Percentiles rank a stretch among this genome's conserved stretches.
phyloP scores from a whole-genome alignment of 1,140 invertebrate genomes.

The Drosophila suzukii region DNA sequence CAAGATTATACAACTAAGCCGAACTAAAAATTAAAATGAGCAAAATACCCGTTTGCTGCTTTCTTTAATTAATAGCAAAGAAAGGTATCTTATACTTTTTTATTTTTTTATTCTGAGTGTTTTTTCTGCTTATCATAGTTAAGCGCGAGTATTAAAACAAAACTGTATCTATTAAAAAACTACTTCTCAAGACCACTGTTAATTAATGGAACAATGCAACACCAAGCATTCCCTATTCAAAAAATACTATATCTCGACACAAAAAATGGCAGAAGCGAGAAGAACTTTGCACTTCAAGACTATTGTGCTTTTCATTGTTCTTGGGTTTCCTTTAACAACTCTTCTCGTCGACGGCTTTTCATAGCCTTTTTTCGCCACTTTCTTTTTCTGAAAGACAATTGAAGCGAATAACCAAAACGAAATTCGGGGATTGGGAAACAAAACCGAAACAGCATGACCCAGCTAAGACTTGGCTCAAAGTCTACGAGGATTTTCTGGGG shows the following conservation, averaged over 20 bases:
- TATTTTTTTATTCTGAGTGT: no score
- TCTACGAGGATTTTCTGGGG: conserved; percentile 46
- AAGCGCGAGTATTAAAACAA: no score
- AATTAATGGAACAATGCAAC: neutral
- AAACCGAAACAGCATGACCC: conserved; percentile 45
- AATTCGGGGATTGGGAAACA: conserved; percentile 24
- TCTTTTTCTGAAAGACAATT: conserved; percentile 10
- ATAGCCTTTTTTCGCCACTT: conserved; percentile 5
- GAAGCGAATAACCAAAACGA: conserved; percentile 21
- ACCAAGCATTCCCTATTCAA: neutral
- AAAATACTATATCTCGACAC: neutral
- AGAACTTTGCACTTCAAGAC: conserved; percentile 6
- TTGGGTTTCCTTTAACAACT: conserved; percentile 7
- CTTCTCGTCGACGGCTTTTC: neutral
- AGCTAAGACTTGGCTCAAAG: conserved; percentile 55
- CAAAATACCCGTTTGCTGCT: no score
- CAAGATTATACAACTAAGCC: no score
- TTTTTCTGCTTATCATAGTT: neutral
- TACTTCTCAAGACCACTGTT: no score
- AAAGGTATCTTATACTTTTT: no score
- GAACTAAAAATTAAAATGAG: no score
- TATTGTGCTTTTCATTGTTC: conserved; percentile 14
- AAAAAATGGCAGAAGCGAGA: neutral
- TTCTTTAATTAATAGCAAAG: no score
- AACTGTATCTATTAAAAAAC: conserved; percentile 8